Percentiles rank a stretch among this genome's conserved stretches.
Conservation (phyloP, 2,888 invertebrate genomes). For the Tricholauxania praeusta region DNA sequence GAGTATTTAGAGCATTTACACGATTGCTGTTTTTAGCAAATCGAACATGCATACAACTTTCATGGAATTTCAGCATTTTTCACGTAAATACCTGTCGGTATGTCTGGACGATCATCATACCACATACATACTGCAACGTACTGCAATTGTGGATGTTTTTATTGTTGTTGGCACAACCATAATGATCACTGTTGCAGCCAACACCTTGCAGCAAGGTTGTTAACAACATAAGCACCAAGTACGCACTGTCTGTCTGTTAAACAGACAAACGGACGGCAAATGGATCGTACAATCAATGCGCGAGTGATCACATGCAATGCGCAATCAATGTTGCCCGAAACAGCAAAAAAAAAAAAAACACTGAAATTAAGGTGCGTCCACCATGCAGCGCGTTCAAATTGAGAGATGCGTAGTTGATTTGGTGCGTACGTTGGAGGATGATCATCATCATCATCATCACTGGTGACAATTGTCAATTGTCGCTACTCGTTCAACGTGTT, state of each 20-base stretch:
- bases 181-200: constrained; percentile 25
- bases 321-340: background rate
- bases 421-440: background rate
- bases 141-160: background rate
- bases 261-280: constrained; percentile 2
- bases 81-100: constrained; percentile 13
- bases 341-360: background rate
- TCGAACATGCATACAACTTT: background rate
- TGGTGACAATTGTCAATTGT: constrained; percentile 31
- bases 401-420: background rate
- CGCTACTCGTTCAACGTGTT: constrained; percentile 25
- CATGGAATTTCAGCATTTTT: constrained; percentile 10
- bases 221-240: constrained; percentile 21
- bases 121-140: background rate
- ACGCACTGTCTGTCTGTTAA: background rate
- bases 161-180: background rate
- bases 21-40: constrained; percentile 13
- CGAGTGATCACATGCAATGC: background rate
- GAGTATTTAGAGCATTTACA: background rate
- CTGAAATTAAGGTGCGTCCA: constrained; percentile 17
- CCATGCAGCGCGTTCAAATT: background rate
- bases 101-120: background rate
- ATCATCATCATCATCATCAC: background rate
- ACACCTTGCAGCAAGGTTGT: constrained; percentile 32
- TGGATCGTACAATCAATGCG: background rate